Conservation (phyloP, 1,140 invertebrate genomes). For the Scaptomyza montana region DNA sequence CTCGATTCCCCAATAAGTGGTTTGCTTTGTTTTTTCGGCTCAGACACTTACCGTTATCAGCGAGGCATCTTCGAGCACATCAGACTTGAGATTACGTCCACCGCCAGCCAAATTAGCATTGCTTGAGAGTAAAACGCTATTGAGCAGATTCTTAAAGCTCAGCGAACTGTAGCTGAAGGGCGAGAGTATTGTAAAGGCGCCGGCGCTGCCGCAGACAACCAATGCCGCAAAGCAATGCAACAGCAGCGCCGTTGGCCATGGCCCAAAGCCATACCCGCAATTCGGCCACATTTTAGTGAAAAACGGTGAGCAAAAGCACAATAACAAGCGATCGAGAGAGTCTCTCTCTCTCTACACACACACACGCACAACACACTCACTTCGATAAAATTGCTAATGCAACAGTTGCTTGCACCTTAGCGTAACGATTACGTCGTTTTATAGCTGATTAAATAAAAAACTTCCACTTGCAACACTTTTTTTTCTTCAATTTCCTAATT, state of each 20-base stretch:
- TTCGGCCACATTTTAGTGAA: slow-evolving; percentile 27
- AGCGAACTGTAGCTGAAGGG: slow-evolving; percentile 79
- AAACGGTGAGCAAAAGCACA: neutral
- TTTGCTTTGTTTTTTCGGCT: slow-evolving; percentile 10
- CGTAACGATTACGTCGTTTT: slow-evolving; percentile 75
- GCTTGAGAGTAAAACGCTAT: slow-evolving; percentile 76
- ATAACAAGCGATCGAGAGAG: slow-evolving; percentile 4
- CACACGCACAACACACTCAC: slow-evolving; percentile 45
- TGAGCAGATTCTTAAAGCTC: slow-evolving; percentile 80
- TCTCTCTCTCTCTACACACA: slow-evolving; percentile 13
- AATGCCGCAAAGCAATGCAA: slow-evolving; percentile 65
- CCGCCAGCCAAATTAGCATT: slow-evolving; percentile 77
- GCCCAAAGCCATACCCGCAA: slow-evolving; percentile 31
- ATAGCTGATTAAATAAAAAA: neutral
- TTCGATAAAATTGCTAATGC: slow-evolving; percentile 70
- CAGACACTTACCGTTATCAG: slow-evolving; percentile 77
- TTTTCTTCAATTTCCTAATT: slow-evolving; percentile 26
- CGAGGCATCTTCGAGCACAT: slow-evolving; percentile 82
- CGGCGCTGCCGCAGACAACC: slow-evolving; percentile 62
- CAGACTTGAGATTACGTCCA: slow-evolving; percentile 77
- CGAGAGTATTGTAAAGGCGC: slow-evolving; percentile 77
- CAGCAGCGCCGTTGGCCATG: slow-evolving; percentile 59
- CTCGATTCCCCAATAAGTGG: neutral
- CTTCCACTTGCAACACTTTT: slow-evolving; percentile 43
- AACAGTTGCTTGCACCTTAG: slow-evolving; percentile 67